A percentile compares a stretch with the other conserved stretches of the same genome.
phyloP scores from a whole-genome alignment of 2,797 vertebrate genomes.

The Helostoma temminkii region DNA sequence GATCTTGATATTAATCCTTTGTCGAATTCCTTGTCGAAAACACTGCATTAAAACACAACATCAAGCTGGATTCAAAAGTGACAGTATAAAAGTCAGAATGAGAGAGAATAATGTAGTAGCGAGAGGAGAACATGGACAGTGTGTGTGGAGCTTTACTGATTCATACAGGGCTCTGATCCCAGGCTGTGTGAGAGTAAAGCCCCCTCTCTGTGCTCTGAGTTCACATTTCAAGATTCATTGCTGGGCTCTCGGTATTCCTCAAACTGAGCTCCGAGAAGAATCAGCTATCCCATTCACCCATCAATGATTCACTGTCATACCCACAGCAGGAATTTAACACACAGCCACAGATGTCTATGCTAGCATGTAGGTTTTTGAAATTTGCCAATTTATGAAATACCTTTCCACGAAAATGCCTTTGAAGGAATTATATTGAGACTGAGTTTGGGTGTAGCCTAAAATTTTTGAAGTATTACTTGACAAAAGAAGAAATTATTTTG shows the following conservation, averaged over 20 bases:
- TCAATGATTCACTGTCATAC: constrained; percentile 64
- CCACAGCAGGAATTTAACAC: constrained; percentile 47
- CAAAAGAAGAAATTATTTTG: constrained; percentile 5
- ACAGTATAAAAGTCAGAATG: constrained; percentile 31
- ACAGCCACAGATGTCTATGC: constrained; percentile 1
- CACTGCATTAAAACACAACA: constrained; percentile 16
- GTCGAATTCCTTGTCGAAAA: constrained; percentile 6
- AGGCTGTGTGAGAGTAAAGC: constrained; percentile 40
- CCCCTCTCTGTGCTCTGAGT: constrained; percentile 25
- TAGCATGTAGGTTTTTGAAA: not conserved
- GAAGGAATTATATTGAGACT: not conserved
- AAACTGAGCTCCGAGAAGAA: constrained; percentile 48
- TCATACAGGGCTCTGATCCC: constrained; percentile 55
- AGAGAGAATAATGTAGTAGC: constrained; percentile 46
- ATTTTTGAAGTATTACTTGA: constrained; percentile 10
- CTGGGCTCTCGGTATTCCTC: constrained; percentile 53
- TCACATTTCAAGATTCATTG: constrained; percentile 61
- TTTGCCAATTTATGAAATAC: constrained; percentile 7
- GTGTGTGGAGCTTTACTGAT: constrained; percentile 53
- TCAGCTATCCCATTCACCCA: constrained; percentile 50
- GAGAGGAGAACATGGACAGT: constrained; percentile 8
- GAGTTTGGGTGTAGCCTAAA: not conserved
- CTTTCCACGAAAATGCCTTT: not conserved
- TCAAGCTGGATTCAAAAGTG: constrained; percentile 24
- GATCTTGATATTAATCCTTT: constrained; percentile 5